These are phyloP conservation scores for Bhutanitis thaidina DNA, from an alignment of 2,888 invertebrate genomes.

Conservation along the genomic window DNA sequence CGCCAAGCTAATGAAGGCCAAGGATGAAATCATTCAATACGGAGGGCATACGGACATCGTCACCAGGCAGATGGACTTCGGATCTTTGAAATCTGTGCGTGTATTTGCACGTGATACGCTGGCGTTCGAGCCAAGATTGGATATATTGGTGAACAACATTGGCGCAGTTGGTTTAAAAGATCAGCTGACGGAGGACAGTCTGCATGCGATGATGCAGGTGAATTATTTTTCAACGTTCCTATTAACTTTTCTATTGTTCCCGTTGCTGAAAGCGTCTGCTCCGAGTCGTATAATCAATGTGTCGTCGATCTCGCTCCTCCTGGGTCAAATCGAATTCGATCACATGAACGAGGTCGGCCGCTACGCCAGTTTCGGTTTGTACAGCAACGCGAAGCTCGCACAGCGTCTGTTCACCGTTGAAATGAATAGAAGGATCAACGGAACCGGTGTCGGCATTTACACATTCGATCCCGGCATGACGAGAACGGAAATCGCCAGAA, in stretches of 20 bases:
- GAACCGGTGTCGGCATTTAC: constrained; percentile 84
- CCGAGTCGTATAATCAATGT: constrained; percentile 52
- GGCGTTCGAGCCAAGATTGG: constrained; percentile 64
- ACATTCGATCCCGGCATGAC: constrained; percentile 92
- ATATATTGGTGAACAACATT: constrained; percentile 41
- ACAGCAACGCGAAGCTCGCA: constrained; percentile 71
- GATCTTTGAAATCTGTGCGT: constrained; percentile 73
- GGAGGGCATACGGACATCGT: constrained; percentile 42
- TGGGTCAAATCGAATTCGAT: constrained; percentile 82
- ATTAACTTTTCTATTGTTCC: constrained; percentile 52
- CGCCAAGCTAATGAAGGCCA: constrained; percentile 40
- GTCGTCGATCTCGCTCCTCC: no score
- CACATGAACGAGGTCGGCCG: constrained; percentile 85
- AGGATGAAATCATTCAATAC: constrained; percentile 34
- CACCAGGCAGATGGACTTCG: constrained; percentile 66
- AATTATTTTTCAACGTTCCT: constrained; percentile 60
- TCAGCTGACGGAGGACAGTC: constrained; percentile 77
- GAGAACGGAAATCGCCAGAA: constrained; percentile 87
- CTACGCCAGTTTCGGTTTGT: constrained; percentile 78
- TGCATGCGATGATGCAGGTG: constrained; percentile 82
- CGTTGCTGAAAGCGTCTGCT: constrained; percentile 46
- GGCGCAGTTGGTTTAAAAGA: constrained; percentile 49
- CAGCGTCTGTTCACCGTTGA: constrained; percentile 49
- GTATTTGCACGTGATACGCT: constrained; percentile 79
- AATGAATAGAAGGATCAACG: no score